Base-by-base conservation (phyloP, 1,140 invertebrate genomes). In the Saccostrea glomerata region DNA sequence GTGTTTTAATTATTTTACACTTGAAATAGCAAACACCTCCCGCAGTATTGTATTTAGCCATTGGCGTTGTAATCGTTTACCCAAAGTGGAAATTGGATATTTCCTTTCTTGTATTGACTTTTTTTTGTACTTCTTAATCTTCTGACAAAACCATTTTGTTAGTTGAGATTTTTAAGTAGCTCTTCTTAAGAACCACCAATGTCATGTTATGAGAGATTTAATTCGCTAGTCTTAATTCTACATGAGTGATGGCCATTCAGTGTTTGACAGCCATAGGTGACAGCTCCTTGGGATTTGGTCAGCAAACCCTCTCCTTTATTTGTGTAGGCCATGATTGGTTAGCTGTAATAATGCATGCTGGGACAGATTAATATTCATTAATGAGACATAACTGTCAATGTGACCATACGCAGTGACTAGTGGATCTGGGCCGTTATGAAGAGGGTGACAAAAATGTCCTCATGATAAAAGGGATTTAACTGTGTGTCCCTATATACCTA, bases 351-450 rank as follows among this genome's bases (percentile, higher is more conserved):
- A 77, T 77, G 70, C 70, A 77, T 77, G 25, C 70, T 30, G 25
- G 70, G 70, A 77, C 70, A 77, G 70, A 77, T 77, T 77, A 30
- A 77, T 77, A 77, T 77, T 77, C 70, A 77, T 77, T 77, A 77
- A 25, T 30, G 70, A 36, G 25, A 30, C 70, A 77, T 77, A 77
- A 77, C 70, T 77, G 70, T 77, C 70, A 77, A 77, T 4, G 11
- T 13, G 70, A 77, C 70, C 70, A 23, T 30, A 77, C 70, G 25
- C 25, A 13, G 70, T 77, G 70, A 77, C 70, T 77, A 30, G 70
- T 77, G 9, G 25, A 77, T 77, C 70, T 30, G 23, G 17, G n/a
- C 58, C 7, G 17, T 63, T n/a, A 63, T 63, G 15, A 63, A 17
- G 5, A 20, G 58, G 58, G 1, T 63, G 58, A 63, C 58, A 63